Base-by-base conservation (phyloP, 2,113 vertebrate genomes). In the human (Homo sapiens) region DNA sequence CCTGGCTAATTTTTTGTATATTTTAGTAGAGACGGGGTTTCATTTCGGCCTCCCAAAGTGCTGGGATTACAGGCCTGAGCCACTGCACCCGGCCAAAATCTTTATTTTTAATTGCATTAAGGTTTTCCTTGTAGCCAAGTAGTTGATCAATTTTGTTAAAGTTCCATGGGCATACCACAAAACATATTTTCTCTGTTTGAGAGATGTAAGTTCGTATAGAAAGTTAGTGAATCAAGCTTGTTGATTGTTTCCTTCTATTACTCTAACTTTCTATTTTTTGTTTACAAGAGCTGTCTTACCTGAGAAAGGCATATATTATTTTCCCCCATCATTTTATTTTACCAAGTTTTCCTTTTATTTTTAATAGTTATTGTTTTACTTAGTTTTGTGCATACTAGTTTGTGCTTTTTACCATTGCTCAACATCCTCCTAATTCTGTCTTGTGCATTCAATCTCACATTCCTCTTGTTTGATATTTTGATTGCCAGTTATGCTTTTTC, bases 71-170 rank as follows among this genome's bases (percentile, higher is more conserved):
- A 55, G 52, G 18, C 52, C 6, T 55, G 52, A 55, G 52, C 52
- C 52, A 55, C 52, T 55, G 18, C 52, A 0, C 52, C 52, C 0
- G 18, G 52, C 52, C 52, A 72, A 72, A 72, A 40, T 59, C 0
- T 3, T 72, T 59, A 72, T 22, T 40, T 86, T n/a, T 61, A 70
- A 66, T 75, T 89, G 66, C 61, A 61, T 94, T 52, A 52, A 64
- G 66, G n/a, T 64, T 80, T 90, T 50, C 10, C 45, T 82, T 66
- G 55, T 22, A 9, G 20, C 35, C 30, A 83, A 76, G 48, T 40
- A 57, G 72, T 52, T 93, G 68, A 83, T 66, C 40, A 50, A 76
- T 89, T 83, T 83, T 96, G 55, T 70, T 89, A 89, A 90, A 89
- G 4, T 84, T 84, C 40, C 59, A 48, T 70, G 55, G 4, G 68